phyloP scores from a whole-genome alignment of 1,140 invertebrate species.

The Phocides pigmalion region DNA sequence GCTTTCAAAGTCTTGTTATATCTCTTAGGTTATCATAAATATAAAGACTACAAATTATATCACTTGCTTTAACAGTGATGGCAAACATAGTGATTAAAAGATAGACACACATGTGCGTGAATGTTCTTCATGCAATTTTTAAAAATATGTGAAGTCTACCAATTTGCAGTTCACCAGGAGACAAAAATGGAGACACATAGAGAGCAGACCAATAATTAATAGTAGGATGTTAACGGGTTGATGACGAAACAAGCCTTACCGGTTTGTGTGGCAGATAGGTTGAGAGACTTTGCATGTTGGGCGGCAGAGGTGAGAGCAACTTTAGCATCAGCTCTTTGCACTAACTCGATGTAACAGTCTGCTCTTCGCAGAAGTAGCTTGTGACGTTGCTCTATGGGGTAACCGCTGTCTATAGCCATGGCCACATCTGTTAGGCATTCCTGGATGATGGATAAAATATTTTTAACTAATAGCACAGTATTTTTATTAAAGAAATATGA shows the following conservation, averaged over 20 bases:
- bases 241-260: slow-evolving; percentile 23
- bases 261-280: slow-evolving; percentile 23
- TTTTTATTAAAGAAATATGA: neutral
- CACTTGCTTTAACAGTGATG: too few relatives aligned
- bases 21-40: too few relatives aligned
- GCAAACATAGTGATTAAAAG: too few relatives aligned
- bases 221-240: too few relatives aligned
- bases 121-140: too few relatives aligned
- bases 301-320: slow-evolving; percentile 46
- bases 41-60: too few relatives aligned
- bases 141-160: too few relatives aligned
- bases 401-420: slow-evolving; percentile 53
- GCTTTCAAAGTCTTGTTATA: too few relatives aligned
- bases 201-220: slow-evolving; percentile 31
- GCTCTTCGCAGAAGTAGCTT: slow-evolving; percentile 61
- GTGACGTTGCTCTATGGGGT: slow-evolving; percentile 56
- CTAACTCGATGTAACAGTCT: slow-evolving; percentile 64
- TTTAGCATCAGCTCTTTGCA: slow-evolving; percentile 38
- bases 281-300: slow-evolving; percentile 46
- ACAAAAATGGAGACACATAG: too few relatives aligned
- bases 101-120: too few relatives aligned
- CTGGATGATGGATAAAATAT: slow-evolving; percentile 38
- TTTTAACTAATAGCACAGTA: too few relatives aligned
- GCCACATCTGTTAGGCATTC: slow-evolving; percentile 61
- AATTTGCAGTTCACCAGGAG: too few relatives aligned